phyloP scores from a whole-genome alignment of 2,113 vertebrate genomes.

The Collichthys lucidus region DNA sequence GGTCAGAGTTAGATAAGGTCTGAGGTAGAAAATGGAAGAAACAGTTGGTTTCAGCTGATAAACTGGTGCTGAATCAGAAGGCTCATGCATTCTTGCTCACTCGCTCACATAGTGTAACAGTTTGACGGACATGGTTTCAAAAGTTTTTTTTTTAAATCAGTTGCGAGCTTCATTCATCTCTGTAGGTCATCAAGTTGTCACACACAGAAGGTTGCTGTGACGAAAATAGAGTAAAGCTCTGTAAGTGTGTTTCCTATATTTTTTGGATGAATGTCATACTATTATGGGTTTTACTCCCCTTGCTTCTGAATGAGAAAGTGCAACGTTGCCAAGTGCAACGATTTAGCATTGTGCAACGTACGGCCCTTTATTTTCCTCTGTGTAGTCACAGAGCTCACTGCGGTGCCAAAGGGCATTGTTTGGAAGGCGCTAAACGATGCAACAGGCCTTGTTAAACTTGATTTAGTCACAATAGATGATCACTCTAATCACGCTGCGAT shows the following conservation, averaged over 20 bases:
- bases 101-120: conserved; percentile 5
- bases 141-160: conserved; percentile 41
- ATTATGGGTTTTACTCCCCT: not conserved
- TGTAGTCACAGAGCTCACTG: conserved; percentile 63
- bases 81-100: conserved; percentile 53
- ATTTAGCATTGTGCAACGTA: conserved; percentile 52
- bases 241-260: not conserved
- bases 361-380: conserved; percentile 58
- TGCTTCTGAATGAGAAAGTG: conserved; percentile 33
- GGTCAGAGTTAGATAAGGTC: conserved; percentile 59
- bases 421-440: conserved; percentile 79
- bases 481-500: conserved; percentile 86
- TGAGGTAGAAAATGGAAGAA: conserved; percentile 52
- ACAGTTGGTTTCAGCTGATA: conserved; percentile 67
- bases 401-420: conserved; percentile 77
- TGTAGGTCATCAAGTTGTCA: conserved; percentile 57
- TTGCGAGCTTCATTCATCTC: conserved; percentile 46
- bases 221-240: conserved; percentile 25
- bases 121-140: conserved; percentile 61
- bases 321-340: conserved; percentile 19
- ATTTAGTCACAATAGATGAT: conserved; percentile 86
- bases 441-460: conserved; percentile 85
- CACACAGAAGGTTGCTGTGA: conserved; percentile 32
- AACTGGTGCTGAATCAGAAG: conserved; percentile 50
- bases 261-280: not conserved